Percentiles rank a stretch among this genome's conserved stretches.
phyloP scores from a whole-genome alignment of 2,113 vertebrate species.

The Mesembrinibis cayennensis region DNA sequence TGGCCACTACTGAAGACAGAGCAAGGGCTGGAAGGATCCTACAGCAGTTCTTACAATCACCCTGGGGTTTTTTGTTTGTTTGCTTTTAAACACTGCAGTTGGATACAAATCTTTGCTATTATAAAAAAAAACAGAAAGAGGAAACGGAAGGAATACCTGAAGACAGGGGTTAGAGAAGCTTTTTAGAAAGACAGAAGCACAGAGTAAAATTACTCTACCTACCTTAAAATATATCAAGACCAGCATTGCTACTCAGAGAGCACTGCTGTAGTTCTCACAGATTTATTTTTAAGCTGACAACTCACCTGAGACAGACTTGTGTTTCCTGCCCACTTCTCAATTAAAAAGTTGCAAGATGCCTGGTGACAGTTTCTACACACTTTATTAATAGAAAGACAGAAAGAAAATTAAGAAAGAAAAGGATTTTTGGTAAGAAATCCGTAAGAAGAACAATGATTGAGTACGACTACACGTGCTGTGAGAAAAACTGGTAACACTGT shows the following conservation, averaged over 20 bases:
- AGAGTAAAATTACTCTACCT: background rate
- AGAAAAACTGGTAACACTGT: background rate
- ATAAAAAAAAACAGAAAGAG: background rate
- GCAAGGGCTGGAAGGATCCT: background rate
- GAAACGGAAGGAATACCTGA: background rate
- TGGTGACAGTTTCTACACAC: background rate
- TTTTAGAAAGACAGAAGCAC: background rate
- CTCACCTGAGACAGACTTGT: background rate
- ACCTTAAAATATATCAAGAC: background rate
- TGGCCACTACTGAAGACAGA: too few relatives aligned
- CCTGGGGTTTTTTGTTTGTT: background rate
- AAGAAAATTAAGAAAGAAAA: background rate
- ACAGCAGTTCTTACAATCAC: background rate
- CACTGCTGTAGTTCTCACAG: background rate
- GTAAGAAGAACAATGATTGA: background rate
- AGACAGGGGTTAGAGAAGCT: background rate
- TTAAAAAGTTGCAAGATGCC: background rate
- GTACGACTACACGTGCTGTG: fast-evolving
- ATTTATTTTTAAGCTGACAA: background rate
- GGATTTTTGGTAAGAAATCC: background rate
- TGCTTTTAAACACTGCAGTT: background rate
- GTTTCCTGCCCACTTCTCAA: background rate
- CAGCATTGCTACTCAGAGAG: fast-evolving
- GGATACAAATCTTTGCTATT: background rate
- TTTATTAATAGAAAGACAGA: background rate